Percentiles rank a stretch among this genome's conserved stretches.
Evolutionary conservation across 2,113 vertebrate species (phyloP).

Genomic region (Deroptyus accipitrinus): DNA sequence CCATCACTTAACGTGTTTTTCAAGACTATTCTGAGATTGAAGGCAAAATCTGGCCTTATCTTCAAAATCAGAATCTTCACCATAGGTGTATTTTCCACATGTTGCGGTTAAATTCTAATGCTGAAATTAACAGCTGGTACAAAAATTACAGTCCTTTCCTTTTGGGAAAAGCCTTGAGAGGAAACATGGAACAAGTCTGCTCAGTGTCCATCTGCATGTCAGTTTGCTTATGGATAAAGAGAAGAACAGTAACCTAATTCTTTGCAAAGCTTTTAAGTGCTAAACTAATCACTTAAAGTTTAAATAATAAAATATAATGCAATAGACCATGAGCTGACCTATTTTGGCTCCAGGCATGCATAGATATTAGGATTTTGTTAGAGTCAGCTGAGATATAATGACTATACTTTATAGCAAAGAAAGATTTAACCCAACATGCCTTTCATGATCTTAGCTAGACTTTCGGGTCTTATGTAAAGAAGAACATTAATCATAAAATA

Average conservation of each 20-base stretch:
- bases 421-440: slow-evolving; percentile 65
- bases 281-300: slow-evolving; percentile 54
- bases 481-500: slow-evolving; percentile 77
- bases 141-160: not conserved
- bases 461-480: slow-evolving; percentile 55
- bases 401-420: slow-evolving; percentile 55
- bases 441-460: slow-evolving; percentile 63
- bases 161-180: not conserved
- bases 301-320: slow-evolving; percentile 62
- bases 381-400: slow-evolving; percentile 51
- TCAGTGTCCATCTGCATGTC: not conserved
- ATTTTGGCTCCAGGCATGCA: slow-evolving; percentile 42
- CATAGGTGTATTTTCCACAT: not conserved
- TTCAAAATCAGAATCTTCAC: not conserved
- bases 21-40: not conserved
- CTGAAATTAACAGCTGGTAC: not conserved
- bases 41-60: not conserved
- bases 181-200: not conserved
- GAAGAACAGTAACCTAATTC: slow-evolving; percentile 48
- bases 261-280: slow-evolving; percentile 12
- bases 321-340: slow-evolving; percentile 37
- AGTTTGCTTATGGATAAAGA: not conserved
- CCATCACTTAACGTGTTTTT: not conserved
- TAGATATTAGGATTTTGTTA: slow-evolving; percentile 45
- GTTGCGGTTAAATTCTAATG: not conserved